Evolutionary conservation across 2,113 vertebrate genomes (phyloP).

Genomic region (human (Homo sapiens)): DNA sequence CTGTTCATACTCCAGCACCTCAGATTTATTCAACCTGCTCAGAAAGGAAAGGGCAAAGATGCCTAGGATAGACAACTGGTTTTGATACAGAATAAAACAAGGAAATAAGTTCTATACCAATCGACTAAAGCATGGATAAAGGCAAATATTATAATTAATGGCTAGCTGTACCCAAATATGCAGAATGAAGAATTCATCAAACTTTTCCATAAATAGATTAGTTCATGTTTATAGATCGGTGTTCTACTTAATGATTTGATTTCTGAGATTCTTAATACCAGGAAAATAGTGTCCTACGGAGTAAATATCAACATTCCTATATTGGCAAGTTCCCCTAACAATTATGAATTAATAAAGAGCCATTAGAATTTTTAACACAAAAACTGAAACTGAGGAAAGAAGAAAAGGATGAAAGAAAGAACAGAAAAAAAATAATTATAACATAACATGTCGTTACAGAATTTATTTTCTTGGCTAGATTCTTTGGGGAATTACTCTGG

Average conservation of each 20-base stretch:
- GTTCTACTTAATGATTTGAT: not conserved
- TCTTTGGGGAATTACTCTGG: slow-evolving; percentile 2
- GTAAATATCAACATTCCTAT: not conserved
- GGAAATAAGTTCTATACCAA: not conserved
- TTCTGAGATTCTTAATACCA: not conserved
- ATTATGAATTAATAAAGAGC: not conserved
- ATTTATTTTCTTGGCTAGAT: not conserved
- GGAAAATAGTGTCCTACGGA: not conserved
- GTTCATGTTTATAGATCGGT: not conserved
- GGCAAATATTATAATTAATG: not conserved
- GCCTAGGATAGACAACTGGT: not conserved
- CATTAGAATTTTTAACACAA: slow-evolving; percentile 4
- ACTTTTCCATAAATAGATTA: not conserved
- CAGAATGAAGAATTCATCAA: not conserved
- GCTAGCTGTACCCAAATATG: not conserved
- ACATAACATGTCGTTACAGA: not conserved
- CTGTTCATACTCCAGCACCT: not conserved
- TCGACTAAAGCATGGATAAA: not conserved
- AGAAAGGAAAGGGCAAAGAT: not conserved
- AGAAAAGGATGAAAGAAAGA: not conserved
- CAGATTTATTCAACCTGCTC: not conserved
- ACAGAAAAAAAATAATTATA: slow-evolving; percentile 3
- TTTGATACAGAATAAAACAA: not conserved
- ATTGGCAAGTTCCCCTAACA: not conserved
- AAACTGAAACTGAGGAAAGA: not conserved